Conservation (phyloP, 1,140 invertebrate genomes). For the Leptestheria dahalacensis region DNA sequence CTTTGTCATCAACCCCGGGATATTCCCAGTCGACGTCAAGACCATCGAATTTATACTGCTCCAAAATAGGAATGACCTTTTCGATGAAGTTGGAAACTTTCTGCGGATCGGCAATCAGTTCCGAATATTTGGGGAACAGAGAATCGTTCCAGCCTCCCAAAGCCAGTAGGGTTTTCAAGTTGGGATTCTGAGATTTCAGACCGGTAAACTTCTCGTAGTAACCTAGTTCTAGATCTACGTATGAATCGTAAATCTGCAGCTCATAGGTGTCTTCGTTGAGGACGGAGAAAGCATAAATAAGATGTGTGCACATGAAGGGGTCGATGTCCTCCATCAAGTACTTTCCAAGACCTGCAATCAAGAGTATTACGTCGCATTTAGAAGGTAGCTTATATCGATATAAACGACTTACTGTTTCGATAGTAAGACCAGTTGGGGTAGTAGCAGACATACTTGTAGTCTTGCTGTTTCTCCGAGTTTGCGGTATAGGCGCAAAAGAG, state of each 20-base stretch:
- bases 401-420: slow-evolving; percentile 13
- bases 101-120: not conserved
- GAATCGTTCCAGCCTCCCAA: slow-evolving; percentile 69
- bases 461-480: not conserved
- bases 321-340: slow-evolving; percentile 56
- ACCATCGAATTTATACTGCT: slow-evolving; percentile 41
- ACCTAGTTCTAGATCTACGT: slow-evolving; percentile 38
- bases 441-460: slow-evolving; percentile 20
- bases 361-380: slow-evolving; percentile 15
- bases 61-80: slow-evolving; percentile 30
- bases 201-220: slow-evolving; percentile 34
- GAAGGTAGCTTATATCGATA: not conserved
- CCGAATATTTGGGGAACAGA: slow-evolving; percentile 2
- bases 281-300: slow-evolving; percentile 32
- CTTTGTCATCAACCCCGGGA: slow-evolving; percentile 21
- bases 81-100: slow-evolving; percentile 23
- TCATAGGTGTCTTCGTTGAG: slow-evolving; percentile 18
- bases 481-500: not conserved
- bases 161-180: slow-evolving; percentile 48
- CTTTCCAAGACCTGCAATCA: slow-evolving; percentile 36
- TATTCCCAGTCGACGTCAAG: slow-evolving; percentile 44
- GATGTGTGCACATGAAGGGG: slow-evolving; percentile 35
- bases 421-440: slow-evolving; percentile 22
- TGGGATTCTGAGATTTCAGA: slow-evolving; percentile 39
- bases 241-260: slow-evolving; percentile 34